Base-by-base conservation (phyloP, 92 coral and sea anemone genomes). In the Epizoanthus rinbou region DNA sequence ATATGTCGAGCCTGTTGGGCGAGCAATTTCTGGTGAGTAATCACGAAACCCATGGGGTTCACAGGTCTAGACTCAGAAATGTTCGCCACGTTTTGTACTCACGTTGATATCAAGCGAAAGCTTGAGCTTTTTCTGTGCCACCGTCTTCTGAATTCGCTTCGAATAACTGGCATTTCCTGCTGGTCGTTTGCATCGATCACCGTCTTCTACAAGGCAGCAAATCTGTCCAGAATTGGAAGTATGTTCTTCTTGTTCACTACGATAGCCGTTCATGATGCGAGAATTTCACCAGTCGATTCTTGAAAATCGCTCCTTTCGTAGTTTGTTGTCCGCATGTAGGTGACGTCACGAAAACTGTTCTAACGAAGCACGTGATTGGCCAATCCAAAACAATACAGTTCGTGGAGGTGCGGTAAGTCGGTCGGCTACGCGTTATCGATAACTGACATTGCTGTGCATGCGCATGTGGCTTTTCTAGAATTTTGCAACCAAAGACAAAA, bases 81-180 rank as follows among this genome's bases (percentile, higher is more conserved):
- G 41, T 75, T 63, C 59, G 80, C 59, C 58, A 80, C 81, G 45
- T 69, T 47, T 69, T 33, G 89, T 79, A 80, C 96, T 90, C 85
- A 97, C 99, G 69, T 89, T 94, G 59, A 87, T 91, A 53, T 94
- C 99, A 54, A 95, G 89, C 56, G 98, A 91, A 86, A 97, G 87
- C 91, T 97, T 97, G 80, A 97, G 92, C 84, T 97, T 97, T 90
- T 96, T 92, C 88, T 97, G 99, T 52, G 95, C 91, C 39, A 97
- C 99, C 54, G 99, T 97, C 94, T 97, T 97, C 84, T 97, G 99
- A 86, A 97, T 97, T 88, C 99, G 93, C 85, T 97, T 97, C 50
- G 99, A 94, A 85, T 94, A 97, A 73, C 98, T 92, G 19, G 99
- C 99, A 91, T 97, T 94, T 59, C 99, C 97, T n/a, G 98, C 95